Evolutionary conservation across 1,140 invertebrate genomes (phyloP), one percentile per base, ranked within the genome.

Genomic region (Harlomillsia oculata): DNA sequence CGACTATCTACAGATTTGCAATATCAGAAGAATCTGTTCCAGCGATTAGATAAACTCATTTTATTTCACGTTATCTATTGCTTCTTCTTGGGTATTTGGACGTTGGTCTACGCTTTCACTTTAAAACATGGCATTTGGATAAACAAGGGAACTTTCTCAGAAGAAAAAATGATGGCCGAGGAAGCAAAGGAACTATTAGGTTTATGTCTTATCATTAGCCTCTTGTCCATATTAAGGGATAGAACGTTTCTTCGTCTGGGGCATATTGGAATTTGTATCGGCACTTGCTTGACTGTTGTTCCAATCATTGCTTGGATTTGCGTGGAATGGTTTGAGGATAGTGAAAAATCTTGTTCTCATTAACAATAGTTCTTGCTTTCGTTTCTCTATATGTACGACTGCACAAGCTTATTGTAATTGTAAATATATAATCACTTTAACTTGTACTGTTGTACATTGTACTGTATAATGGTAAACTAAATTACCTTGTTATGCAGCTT

Each of bases 181-280:
- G 62, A 63, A 43, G 62, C 62, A n/a, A 63, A 63, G 37, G 62
- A 63, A 51, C 21, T 63, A 5, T 14, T 63, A 9, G 62, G 62
- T 11, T 45, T 63, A 6, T 59, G 56, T 32, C 28, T 63, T 1
- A 41, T 59, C 5, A 60, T 56, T 30, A 54, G 53, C 18, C 60
- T 56, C 56, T 30, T 60, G 2, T 53, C 53, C 4, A 44, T 63
- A 3, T 9, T 63, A 0, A 25, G 44, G 21, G 51, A 57, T 8
- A 21, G 30, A 4, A 63, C 56, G 44, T 63, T 56, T 21, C 13
- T 59, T 1, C 41, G 21, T 4, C 23, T 60, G 16, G 53, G 53
- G 0, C 36, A 21, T 20, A n/a, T 20, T 9, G 56, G 53, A 39
- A 34, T 57, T 14, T n/a, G 25, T n/a, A 25, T 60, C 8, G 62